Evolutionary conservation across 2,888 invertebrate genomes (phyloP).

Genomic region (Drosophila mulleri): DNA sequence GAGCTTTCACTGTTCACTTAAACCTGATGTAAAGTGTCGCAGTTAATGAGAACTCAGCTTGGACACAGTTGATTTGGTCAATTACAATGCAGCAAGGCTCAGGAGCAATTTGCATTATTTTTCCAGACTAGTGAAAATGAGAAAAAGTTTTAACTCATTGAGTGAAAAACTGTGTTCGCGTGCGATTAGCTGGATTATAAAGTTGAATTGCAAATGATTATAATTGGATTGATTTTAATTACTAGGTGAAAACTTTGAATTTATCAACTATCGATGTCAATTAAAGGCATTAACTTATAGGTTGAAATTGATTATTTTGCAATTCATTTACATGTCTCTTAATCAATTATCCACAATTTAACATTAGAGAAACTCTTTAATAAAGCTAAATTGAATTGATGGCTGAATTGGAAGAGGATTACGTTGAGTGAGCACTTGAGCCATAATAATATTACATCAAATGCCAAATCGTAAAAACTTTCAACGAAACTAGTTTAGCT

Average conservation of each 20-base stretch:
- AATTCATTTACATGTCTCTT: background rate
- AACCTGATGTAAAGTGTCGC: background rate
- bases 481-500: background rate
- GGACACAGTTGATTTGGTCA: background rate
- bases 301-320: background rate
- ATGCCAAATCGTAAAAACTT: background rate
- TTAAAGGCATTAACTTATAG: no score
- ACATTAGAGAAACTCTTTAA: no score
- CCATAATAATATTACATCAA: background rate
- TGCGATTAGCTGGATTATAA: slow-evolving; percentile 33
- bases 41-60: background rate
- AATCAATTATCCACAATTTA: no score
- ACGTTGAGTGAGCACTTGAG: background rate
- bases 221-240: background rate
- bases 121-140: slow-evolving; percentile 7
- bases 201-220: background rate
- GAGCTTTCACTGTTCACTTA: background rate
- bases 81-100: slow-evolving; percentile 11
- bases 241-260: background rate
- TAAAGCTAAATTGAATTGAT: no score
- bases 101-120: background rate
- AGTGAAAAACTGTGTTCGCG: slow-evolving; percentile 55
- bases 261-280: background rate
- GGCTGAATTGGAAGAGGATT: background rate
- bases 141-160: slow-evolving; percentile 35